Base-by-base conservation (phyloP, 1,140 invertebrate genomes). In the Bombus haemorrhoidalis region DNA sequence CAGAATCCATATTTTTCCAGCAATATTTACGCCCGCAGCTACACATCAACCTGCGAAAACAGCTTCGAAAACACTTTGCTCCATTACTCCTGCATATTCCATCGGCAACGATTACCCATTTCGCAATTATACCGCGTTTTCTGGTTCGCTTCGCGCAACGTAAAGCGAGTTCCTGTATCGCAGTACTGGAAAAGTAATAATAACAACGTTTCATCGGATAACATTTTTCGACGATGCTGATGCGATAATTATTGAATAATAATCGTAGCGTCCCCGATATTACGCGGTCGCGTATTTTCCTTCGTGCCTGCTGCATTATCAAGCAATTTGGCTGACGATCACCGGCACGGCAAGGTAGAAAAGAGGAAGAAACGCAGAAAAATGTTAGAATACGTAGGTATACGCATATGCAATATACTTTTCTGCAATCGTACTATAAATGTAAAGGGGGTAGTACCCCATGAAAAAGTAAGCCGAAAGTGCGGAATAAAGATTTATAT, bases 211-310 rank as follows among this genome's bases (percentile, higher is more conserved):
- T 76, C 53, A 28, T 5, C 75, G 28, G 34, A 77, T 39, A 39
- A 77, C 53, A 76, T 76, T 72, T 72, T 72, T 41, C 37, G 28
- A 72, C 39, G 28, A 12, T 32, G 74, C 5, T 43, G 74, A 57
- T 37, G 53, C 74, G 34, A 59, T n/a, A 77, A 77, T 77, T 77
- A 77, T 77, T 62, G 34, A 77, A 77, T n/a, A 62, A 77, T 13
- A 77, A 39, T 59, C 34, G 15, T 37, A 28, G 9, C 32, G 15
- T 62, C 4, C 53, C 5, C 41, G 39, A 32, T 41, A 32, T 43
- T 73, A 59, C 18, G 57, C 25, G 59, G 59, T n/a, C 28, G 59
- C 59, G 10, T n/a, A 62, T 28, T 72, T 72, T 72, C n/a, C 39
- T 18, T 15, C 47, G 25, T 28, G 6, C 2, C 2, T 8, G 1